Percentiles rank a stretch among this genome's conserved stretches.
phyloP scores from a whole-genome alignment of 2,797 vertebrate genomes.

The Craterocephalus amniculus region DNA sequence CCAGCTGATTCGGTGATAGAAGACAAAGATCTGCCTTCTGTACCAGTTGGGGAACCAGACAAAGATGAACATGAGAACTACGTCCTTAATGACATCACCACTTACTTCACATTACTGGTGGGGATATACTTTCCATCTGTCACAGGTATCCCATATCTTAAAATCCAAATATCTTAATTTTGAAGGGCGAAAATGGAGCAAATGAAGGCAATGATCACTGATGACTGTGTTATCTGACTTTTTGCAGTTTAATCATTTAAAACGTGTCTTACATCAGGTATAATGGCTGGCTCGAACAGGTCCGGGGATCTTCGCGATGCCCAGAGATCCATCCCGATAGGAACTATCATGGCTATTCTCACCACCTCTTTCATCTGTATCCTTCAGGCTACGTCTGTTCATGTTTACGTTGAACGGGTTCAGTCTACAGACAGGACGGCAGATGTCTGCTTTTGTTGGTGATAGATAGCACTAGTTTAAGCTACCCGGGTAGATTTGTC shows the following conservation, averaged over 20 bases:
- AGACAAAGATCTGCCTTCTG: conserved; percentile 73
- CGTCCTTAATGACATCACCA: conserved; percentile 89
- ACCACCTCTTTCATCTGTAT: conserved; percentile 97
- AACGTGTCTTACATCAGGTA: conserved; percentile 81
- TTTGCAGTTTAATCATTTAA: background rate
- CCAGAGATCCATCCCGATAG: conserved; percentile 93
- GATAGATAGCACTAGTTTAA: background rate
- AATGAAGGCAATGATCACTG: background rate
- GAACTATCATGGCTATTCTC: conserved; percentile 93
- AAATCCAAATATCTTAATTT: too few species aligned
- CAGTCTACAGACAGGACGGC: background rate
- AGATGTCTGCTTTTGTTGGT: background rate
- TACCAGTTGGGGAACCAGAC: conserved; percentile 54
- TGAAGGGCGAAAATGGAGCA: too few species aligned
- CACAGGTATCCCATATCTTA: too few species aligned
- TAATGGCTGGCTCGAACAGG: conserved; percentile 96
- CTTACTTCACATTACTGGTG: conserved; percentile 93
- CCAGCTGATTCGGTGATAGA: conserved; percentile 81
- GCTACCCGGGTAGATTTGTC: background rate
- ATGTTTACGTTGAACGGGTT: background rate
- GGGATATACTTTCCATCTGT: conserved; percentile 98
- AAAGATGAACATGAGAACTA: conserved; percentile 68
- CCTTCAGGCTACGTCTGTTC: conserved; percentile 64
- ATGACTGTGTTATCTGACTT: background rate
- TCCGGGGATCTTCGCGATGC: conserved; percentile 94